Evolutionary conservation across 2,113 vertebrate species (phyloP).

Genomic region (Abramis brama): DNA sequence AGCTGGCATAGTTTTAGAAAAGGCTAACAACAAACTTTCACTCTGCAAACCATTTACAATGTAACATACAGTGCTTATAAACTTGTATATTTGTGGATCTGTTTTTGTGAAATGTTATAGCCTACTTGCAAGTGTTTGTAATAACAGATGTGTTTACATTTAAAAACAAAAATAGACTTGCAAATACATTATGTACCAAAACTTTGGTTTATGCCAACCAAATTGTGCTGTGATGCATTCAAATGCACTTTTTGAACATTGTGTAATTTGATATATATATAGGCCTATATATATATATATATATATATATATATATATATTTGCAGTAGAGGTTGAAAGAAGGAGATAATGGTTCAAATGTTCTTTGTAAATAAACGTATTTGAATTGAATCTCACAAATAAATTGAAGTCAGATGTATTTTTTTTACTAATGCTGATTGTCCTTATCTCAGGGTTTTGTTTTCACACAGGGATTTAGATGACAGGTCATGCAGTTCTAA

Average conservation of each 20-base stretch:
- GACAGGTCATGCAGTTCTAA: not conserved
- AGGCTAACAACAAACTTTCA: not conserved
- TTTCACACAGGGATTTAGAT: not conserved
- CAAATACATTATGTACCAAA: not conserved
- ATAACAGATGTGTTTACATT: constrained; percentile 22
- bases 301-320: not conserved
- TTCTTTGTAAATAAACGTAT: constrained; percentile 26
- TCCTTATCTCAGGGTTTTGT: not conserved
- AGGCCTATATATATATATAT: not conserved
- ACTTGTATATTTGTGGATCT: constrained; percentile 21
- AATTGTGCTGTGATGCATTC: constrained; percentile 24
- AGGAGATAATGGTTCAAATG: not conserved
- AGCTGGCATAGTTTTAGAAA: not conserved
- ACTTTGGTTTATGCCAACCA: not conserved
- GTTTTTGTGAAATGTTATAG: constrained; percentile 30
- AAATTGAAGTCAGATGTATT: not conserved
- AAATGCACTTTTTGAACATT: not conserved
- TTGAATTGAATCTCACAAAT: constrained; percentile 20
- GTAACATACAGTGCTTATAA: not conserved
- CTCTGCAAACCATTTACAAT: not conserved
- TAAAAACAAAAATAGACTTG: not conserved
- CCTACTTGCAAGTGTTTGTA: not conserved
- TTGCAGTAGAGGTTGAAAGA: not conserved
- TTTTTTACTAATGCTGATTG: not conserved
- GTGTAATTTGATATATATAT: not conserved